Percentiles rank a stretch among this genome's conserved stretches.
Evolutionary conservation across 2,797 vertebrate genomes (phyloP).

Genomic region (Spheniscus humboldti): DNA sequence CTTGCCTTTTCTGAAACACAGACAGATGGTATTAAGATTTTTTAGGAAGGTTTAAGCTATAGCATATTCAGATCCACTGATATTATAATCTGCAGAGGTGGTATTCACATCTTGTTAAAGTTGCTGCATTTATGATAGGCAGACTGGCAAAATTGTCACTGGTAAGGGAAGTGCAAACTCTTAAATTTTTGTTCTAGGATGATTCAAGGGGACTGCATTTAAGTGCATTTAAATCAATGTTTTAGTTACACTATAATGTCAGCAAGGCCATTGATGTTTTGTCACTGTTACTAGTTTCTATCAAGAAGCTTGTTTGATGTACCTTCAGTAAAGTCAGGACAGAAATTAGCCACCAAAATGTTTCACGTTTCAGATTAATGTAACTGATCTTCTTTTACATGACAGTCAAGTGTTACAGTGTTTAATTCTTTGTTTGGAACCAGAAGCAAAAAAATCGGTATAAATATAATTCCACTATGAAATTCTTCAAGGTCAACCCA

Average conservation of each 20-base stretch:
- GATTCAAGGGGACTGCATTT: neutral
- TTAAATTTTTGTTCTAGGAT: neutral
- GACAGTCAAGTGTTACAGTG: rapidly evolving
- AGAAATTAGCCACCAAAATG: neutral
- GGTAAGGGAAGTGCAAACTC: neutral
- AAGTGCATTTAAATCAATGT: neutral
- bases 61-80: neutral
- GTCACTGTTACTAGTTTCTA: neutral
- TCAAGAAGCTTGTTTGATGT: neutral
- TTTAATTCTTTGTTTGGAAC: neutral
- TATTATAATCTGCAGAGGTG: neutral
- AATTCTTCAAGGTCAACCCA: neutral
- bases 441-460: neutral
- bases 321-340: neutral
- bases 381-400: neutral
- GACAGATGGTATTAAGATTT: neutral
- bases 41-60: neutral
- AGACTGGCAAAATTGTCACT: neutral
- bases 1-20: neutral
- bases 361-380: neutral
- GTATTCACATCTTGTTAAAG: neutral
- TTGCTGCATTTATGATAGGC: neutral
- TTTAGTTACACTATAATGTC: neutral
- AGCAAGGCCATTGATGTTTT: neutral
- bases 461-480: neutral